Evolutionary conservation across 1,140 invertebrate species (phyloP).

Genomic region (Proctacanthus coquilletti): DNA sequence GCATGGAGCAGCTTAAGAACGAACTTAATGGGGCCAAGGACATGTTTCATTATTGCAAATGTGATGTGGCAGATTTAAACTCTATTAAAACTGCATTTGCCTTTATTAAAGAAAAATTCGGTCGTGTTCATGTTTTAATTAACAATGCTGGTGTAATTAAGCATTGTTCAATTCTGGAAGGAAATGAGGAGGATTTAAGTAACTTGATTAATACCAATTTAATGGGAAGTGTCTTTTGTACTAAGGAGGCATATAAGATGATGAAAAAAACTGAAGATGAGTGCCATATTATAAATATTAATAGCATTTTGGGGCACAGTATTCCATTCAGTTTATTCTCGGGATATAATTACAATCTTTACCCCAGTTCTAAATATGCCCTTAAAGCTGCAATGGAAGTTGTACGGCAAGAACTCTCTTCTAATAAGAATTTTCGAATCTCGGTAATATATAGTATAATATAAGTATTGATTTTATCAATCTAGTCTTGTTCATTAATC

Average conservation of each 20-base stretch:
- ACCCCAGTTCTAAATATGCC: too few relatives aligned
- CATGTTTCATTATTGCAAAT: too few relatives aligned
- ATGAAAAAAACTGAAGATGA: constrained; percentile 47
- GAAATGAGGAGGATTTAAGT: constrained; percentile 27
- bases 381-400: too few relatives aligned
- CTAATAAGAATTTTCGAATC: too few relatives aligned
- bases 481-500: too few relatives aligned
- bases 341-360: too few relatives aligned
- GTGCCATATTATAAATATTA: constrained; percentile 58
- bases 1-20: constrained; percentile 16
- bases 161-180: constrained; percentile 25
- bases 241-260: constrained; percentile 44
- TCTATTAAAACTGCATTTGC: constrained; percentile 49
- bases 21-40: too few relatives aligned
- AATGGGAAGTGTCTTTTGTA: constrained; percentile 45
- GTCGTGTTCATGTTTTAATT: constrained; percentile 50
- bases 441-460: too few relatives aligned
- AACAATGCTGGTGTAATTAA: constrained; percentile 53
- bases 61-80: constrained; percentile 47
- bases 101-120: constrained; percentile 40
- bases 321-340: too few relatives aligned
- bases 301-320: constrained; percentile 40
- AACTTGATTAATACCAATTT: constrained; percentile 51
- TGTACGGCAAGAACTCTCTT: too few relatives aligned
- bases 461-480: too few relatives aligned